These are phyloP conservation scores for Danio tinwini DNA, from an alignment of 2,797 vertebrate genomes.

Conservation along the genomic window DNA sequence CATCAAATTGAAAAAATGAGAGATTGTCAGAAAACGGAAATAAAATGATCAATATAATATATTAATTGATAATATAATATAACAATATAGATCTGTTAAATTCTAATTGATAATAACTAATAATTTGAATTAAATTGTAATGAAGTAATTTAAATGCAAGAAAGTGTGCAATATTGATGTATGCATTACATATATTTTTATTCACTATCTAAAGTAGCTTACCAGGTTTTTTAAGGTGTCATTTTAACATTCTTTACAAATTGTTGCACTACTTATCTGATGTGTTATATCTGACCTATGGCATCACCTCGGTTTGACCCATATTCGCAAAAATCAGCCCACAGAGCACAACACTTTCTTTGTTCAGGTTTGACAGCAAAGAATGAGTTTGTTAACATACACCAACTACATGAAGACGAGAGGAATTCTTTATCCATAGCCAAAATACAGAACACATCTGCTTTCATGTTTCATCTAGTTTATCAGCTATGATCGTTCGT, in stretches of 20 bases:
- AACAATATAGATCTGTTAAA: too few relatives aligned
- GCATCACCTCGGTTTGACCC: neutral
- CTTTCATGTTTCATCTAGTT: neutral
- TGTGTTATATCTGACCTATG: neutral
- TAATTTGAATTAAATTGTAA: too few relatives aligned
- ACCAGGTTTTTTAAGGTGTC: neutral
- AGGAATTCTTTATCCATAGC: neutral
- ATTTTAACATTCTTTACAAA: neutral
- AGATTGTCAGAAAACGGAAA: too few relatives aligned
- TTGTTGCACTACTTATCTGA: neutral
- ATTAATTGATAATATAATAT: too few relatives aligned
- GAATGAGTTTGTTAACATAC: neutral
- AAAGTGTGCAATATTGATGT: too few relatives aligned
- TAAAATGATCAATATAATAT: too few relatives aligned
- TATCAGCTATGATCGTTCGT: neutral
- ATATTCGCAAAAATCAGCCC: neutral
- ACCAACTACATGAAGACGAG: neutral
- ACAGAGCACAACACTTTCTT: constrained; percentile 10
- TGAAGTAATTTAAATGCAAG: too few relatives aligned
- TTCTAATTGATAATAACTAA: too few relatives aligned
- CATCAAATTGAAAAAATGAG: too few relatives aligned
- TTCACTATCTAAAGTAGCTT: neutral
- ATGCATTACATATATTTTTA: neutral
- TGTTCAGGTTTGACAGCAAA: constrained; percentile 30
- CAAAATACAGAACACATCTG: neutral